Evolutionary conservation across 2,888 invertebrate species (phyloP).

Genomic region (Dryocosmus kuriphilus): DNA sequence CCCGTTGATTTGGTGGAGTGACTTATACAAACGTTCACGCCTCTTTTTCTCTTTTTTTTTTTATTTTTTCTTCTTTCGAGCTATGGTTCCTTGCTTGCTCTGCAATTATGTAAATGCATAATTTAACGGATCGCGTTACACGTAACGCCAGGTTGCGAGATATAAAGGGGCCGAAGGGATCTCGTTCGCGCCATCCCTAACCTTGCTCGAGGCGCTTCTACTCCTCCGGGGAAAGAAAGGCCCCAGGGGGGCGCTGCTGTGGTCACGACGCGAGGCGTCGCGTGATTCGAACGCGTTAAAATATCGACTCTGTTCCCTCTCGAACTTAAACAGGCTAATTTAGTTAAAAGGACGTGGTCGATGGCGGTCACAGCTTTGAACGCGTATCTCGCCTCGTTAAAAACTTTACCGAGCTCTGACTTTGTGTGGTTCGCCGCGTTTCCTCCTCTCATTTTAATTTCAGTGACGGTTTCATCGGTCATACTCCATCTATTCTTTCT

Average conservation of each 20-base stretch:
- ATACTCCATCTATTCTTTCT: constrained; percentile 18
- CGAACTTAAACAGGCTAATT: constrained; percentile 50
- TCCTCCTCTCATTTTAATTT: constrained; percentile 38
- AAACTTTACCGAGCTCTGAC: constrained; percentile 44
- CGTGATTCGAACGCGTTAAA: constrained; percentile 61
- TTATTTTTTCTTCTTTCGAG: constrained; percentile 23
- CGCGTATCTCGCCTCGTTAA: constrained; percentile 47
- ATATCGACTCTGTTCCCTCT: constrained; percentile 15
- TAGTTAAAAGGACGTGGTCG: constrained; percentile 51
- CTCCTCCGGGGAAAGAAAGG: constrained; percentile 16
- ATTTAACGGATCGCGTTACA: constrained; percentile 35
- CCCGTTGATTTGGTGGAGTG: constrained; percentile 33
- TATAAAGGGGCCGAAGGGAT: constrained; percentile 35
- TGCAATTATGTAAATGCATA: constrained; percentile 36
- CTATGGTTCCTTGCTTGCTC: constrained; percentile 39
- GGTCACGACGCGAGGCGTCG: constrained; percentile 47
- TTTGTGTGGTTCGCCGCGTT: constrained; percentile 36
- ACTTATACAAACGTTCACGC: constrained; percentile 34
- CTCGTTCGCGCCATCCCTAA: constrained; percentile 46
- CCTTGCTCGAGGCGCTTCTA: constrained; percentile 30
- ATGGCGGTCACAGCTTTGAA: constrained; percentile 15
- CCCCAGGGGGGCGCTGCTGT: constrained; percentile 10
- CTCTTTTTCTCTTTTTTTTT: constrained; percentile 14
- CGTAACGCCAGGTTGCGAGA: not conserved
- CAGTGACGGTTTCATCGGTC: constrained; percentile 24